Percentiles rank a stretch among this genome's conserved stretches.
Evolutionary conservation across 2,888 invertebrate species (phyloP).

Genomic region (Sipha maydis): DNA sequence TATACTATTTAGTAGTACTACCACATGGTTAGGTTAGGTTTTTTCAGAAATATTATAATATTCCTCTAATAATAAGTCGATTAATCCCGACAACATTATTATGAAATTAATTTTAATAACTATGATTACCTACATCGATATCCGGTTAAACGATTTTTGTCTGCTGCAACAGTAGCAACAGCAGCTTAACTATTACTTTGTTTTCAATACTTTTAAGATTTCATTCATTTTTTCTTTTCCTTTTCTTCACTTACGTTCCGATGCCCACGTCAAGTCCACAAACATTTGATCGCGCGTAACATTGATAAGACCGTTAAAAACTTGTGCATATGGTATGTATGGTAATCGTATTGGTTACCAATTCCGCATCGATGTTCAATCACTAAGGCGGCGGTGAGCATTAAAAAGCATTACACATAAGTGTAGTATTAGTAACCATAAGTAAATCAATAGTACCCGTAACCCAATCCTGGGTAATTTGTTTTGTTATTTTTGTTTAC

Average conservation of each 20-base stretch:
- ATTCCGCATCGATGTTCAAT: no score
- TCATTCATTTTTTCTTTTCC: not conserved
- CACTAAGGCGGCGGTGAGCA: no score
- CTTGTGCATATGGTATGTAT: no score
- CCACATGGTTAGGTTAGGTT: not conserved
- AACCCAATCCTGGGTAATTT: no score
- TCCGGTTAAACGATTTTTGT: slow-evolving; percentile 12
- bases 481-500: no score
- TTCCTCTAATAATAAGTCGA: slow-evolving; percentile 33
- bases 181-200: not conserved
- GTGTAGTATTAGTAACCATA: no score
- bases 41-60: not conserved
- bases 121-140: slow-evolving; percentile 19
- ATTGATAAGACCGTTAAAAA: no score
- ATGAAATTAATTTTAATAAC: slow-evolving; percentile 15
- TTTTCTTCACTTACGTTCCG: not conserved
- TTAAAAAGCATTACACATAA: no score
- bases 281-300: not conserved
- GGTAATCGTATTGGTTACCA: no score
- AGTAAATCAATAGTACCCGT: no score
- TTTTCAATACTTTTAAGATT: not conserved
- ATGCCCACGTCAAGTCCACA: not conserved
- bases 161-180: no score
- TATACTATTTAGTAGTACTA: not conserved
- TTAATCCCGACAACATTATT: slow-evolving; percentile 33